Base-by-base conservation (phyloP, 2,113 vertebrate genomes). In the Entomyzon cyanotis region DNA sequence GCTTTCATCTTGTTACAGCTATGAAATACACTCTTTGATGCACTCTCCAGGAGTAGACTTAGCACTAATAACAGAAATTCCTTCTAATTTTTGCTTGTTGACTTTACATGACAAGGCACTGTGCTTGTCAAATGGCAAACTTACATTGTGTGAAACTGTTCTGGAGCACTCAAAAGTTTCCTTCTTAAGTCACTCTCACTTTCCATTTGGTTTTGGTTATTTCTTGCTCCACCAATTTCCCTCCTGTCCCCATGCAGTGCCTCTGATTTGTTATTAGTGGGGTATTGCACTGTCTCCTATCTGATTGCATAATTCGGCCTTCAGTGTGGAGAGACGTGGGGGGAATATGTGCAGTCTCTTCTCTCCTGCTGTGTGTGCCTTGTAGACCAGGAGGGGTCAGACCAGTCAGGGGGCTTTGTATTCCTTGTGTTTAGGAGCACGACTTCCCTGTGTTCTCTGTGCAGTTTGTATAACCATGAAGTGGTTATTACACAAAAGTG, bases 311-410 rank as follows among this genome's bases (percentile, higher is more conserved):
- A 78, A 74, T 78, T 85, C 52, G 53, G 62, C 19, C 28, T 81
- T 65, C 20, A 65, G 9, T 1, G 0, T 19, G 31, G 28, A 62
- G 21, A 92, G 31, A 53, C 52, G 20, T 0, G 1, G 25, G 15
- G 3, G 5, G 7, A 70, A 75, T 31, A 15, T 30, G 31, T 69
- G 46, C 33, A 27, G 55, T 8, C 16, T 76, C 63, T 77, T 87
- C 47, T 55, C 19, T 94, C 30, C 33, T 75, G 15, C 7, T 21
- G 2, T 6, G 30, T 28, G 21, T 64, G 5, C 25, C 44, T 56
- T 25, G 49, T 64, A 15, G 35, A 33, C 49, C 6, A n/a, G 41
- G 41, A 80, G 5, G 17, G 10, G 9, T 47, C 53, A 81, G n/a
- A 60, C 3, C n/a, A 47, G 9, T 44, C 7, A 14, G 15, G 9